Percentiles rank a stretch among this genome's conserved stretches.
phyloP scores from a whole-genome alignment of 2,888 invertebrate genomes.

The Cenopis cana region DNA sequence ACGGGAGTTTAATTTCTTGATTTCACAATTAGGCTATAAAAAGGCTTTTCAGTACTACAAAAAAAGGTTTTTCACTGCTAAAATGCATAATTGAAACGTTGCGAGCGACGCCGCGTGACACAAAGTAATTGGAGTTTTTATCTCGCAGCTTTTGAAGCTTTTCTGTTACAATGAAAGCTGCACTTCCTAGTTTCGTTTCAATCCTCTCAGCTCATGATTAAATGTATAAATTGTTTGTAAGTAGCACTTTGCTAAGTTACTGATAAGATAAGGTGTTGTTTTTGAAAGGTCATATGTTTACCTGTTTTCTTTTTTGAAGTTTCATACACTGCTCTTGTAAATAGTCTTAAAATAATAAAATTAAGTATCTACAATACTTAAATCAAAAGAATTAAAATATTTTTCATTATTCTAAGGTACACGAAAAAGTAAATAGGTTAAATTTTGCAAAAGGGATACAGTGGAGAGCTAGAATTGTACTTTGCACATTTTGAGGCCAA shows the following conservation, averaged over 20 bases:
- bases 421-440: no score
- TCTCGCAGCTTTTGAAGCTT: constrained; percentile 19
- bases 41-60: background rate
- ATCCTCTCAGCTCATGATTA: constrained; percentile 20
- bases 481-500: no score
- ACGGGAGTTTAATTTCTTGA: background rate
- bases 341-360: no score
- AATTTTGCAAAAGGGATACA: no score
- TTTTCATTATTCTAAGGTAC: no score
- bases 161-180: constrained; percentile 19
- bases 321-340: no score
- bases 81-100: constrained; percentile 24
- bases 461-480: no score
- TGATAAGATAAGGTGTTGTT: background rate
- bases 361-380: no score
- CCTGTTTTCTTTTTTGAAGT: no score
- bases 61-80: background rate
- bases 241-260: background rate
- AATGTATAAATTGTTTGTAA: background rate
- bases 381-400: no score
- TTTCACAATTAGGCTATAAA: background rate
- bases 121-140: constrained; percentile 32
- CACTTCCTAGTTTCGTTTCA: constrained; percentile 3
- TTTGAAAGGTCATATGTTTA: no score
- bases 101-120: background rate